phyloP scores from a whole-genome alignment of 2,888 invertebrate species.

The Nephrotoma flavescens region DNA sequence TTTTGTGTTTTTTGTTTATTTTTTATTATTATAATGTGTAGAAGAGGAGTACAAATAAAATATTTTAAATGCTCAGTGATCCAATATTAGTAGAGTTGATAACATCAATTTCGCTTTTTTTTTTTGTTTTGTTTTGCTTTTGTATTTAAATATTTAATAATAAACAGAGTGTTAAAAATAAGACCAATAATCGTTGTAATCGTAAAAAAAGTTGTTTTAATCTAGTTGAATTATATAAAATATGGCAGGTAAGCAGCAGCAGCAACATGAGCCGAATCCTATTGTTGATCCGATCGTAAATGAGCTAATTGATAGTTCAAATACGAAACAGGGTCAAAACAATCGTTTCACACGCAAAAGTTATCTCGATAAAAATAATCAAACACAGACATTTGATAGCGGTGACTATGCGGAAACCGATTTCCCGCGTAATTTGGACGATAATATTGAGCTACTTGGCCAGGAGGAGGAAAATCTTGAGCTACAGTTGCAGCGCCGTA shows the following conservation, averaged over 20 bases:
- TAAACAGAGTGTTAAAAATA: neutral
- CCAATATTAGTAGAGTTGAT: neutral
- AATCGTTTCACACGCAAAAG: conserved; percentile 25
- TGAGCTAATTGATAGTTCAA: neutral
- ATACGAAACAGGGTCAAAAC: neutral
- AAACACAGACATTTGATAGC: neutral
- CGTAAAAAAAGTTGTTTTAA: neutral
- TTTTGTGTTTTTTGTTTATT: neutral
- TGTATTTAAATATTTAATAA: neutral
- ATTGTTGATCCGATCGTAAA: neutral
- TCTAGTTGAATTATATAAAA: neutral
- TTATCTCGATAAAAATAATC: conserved; percentile 22
- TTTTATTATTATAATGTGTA: neutral
- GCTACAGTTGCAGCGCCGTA: conserved; percentile 29
- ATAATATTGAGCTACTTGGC: conserved; percentile 31
- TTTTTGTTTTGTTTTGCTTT: neutral
- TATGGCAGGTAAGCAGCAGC: neutral
- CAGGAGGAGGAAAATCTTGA: conserved; percentile 32
- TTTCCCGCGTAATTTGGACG: conserved; percentile 32
- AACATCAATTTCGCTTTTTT: neutral
- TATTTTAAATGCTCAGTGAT: neutral
- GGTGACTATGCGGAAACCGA: conserved; percentile 24
- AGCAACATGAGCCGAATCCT: neutral
- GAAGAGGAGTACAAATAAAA: neutral
- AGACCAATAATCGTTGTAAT: neutral